Evolutionary conservation across 2,888 invertebrate species (phyloP).

Genomic region (Drosophila phalerata): DNA sequence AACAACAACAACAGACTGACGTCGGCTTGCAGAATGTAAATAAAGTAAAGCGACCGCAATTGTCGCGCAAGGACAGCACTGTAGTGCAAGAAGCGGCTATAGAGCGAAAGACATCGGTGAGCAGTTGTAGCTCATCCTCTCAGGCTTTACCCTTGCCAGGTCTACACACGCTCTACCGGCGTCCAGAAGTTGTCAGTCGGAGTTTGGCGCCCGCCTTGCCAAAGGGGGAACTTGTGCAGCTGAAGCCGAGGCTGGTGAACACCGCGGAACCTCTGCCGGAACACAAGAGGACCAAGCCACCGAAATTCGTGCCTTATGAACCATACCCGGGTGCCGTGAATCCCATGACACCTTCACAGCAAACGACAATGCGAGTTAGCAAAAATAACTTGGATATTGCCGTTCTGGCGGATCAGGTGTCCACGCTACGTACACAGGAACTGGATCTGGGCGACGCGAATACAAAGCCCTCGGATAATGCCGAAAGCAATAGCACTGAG

Average conservation of each 20-base stretch:
- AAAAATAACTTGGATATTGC: constrained; percentile 89
- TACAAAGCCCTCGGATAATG: constrained; percentile 74
- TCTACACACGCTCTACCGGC: constrained; percentile 79
- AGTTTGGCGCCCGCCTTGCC: constrained; percentile 86
- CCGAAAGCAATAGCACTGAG: constrained; percentile 11
- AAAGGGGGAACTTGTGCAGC: constrained; percentile 87
- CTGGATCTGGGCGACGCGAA: constrained; percentile 85
- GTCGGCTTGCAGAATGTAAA: neutral
- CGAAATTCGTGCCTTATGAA: constrained; percentile 95
- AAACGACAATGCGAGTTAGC: constrained; percentile 74
- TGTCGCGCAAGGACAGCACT: constrained; percentile 72
- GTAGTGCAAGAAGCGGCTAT: constrained; percentile 67
- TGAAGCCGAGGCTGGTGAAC: constrained; percentile 88
- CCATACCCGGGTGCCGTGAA: constrained; percentile 94
- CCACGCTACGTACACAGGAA: constrained; percentile 89
- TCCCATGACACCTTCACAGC: constrained; percentile 88
- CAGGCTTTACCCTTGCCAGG: constrained; percentile 73
- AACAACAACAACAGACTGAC: neutral
- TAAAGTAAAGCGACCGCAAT: constrained; percentile 54
- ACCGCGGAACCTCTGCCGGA: constrained; percentile 58
- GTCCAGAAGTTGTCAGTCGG: constrained; percentile 69
- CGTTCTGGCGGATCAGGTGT: constrained; percentile 90
- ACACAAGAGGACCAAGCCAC: constrained; percentile 87
- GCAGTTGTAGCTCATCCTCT: constrained; percentile 13
- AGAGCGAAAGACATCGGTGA: constrained; percentile 48